These are phyloP conservation scores for Diplodus puntazzo DNA, from an alignment of 2,797 vertebrate species.

Conservation along the genomic window DNA sequence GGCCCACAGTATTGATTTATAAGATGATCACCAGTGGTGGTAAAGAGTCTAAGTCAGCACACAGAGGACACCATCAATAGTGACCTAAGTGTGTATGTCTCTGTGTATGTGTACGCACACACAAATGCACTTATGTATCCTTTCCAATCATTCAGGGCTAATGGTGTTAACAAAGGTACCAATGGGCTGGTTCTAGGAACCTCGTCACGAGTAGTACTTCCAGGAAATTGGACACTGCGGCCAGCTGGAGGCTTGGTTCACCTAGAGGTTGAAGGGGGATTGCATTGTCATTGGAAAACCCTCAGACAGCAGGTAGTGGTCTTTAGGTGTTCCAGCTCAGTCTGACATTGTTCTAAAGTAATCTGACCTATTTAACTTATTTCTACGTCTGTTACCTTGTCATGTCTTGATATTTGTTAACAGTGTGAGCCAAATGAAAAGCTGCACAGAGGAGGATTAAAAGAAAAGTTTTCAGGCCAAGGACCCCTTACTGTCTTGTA, in stretches of 20 bases:
- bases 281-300: constrained; percentile 42
- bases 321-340: constrained; percentile 21
- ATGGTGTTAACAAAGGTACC: constrained; percentile 77
- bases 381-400: neutral
- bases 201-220: constrained; percentile 74
- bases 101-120: constrained; percentile 7
- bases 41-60: constrained; percentile 76
- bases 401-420: constrained; percentile 11
- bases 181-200: constrained; percentile 79
- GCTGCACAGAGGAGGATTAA: neutral
- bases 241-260: constrained; percentile 68
- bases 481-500: too few species aligned
- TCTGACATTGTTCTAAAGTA: constrained; percentile 9
- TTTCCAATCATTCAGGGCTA: constrained; percentile 77
- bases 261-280: constrained; percentile 64
- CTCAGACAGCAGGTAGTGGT: constrained; percentile 32
- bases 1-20: constrained; percentile 84
- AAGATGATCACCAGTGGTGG: constrained; percentile 80
- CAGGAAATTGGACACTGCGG: constrained; percentile 75
- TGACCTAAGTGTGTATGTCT: constrained; percentile 57
- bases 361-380: constrained; percentile 30
- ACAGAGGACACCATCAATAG: constrained; percentile 68
- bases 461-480: neutral
- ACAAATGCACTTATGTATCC: constrained; percentile 56
- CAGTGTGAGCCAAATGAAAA: neutral